Conservation (phyloP, 2,888 invertebrate species). For the Pogonocherus hispidulus region DNA sequence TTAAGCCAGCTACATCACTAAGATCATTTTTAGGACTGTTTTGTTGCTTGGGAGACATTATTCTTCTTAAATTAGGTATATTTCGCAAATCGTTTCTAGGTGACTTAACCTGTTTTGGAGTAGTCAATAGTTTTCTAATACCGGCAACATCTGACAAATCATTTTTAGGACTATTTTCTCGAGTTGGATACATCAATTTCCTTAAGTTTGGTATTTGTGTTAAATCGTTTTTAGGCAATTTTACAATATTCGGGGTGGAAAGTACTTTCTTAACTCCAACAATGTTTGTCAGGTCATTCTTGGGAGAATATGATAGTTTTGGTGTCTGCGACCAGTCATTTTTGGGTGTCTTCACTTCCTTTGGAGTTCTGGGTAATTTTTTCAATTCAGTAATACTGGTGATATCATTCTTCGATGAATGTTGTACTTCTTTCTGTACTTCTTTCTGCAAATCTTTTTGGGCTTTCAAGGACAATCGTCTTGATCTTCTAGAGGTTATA, state of each 20-base stretch:
- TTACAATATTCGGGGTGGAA: conserved; percentile 47
- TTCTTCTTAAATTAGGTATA: conserved; percentile 34
- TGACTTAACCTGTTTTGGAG: conserved; percentile 48
- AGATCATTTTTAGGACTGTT: conserved; percentile 51
- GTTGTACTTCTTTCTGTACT: conserved; percentile 39
- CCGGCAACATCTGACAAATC: conserved; percentile 50
- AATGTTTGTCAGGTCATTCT: conserved; percentile 45
- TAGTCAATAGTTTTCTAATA: conserved; percentile 52
- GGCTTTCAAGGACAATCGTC: not conserved
- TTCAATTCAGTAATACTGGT: conserved; percentile 39
- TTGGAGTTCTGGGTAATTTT: conserved; percentile 44
- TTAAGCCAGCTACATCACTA: conserved; percentile 56
- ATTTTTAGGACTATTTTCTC: conserved; percentile 50
- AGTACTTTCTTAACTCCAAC: conserved; percentile 52
- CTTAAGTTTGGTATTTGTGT: conserved; percentile 52
- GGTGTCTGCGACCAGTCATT: conserved; percentile 46
- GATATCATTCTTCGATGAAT: too few species aligned
- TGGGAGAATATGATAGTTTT: not conserved
- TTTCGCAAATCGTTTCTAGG: conserved; percentile 48
- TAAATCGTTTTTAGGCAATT: conserved; percentile 49
- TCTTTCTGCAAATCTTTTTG: conserved; percentile 1
- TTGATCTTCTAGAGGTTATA: conserved; percentile 6
- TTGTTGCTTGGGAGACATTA: conserved; percentile 41
- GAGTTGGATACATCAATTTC: conserved; percentile 51
- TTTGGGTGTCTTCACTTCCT: conserved; percentile 46